phyloP scores from a whole-genome alignment of 2,888 invertebrate species.

The Tuta absoluta region DNA sequence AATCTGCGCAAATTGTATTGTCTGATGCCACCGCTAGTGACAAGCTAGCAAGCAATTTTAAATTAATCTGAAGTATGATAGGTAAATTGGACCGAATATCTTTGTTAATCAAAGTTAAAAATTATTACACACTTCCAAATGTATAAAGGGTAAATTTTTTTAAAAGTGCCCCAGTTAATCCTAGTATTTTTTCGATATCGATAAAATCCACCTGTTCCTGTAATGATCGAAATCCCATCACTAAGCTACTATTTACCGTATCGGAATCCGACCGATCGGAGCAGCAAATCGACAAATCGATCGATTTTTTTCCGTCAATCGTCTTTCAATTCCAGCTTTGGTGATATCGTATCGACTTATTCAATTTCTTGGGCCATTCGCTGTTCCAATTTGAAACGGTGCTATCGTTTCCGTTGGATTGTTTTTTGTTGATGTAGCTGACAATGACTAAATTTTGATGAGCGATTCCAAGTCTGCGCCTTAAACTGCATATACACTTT shows the following conservation, averaged over 20 bases:
- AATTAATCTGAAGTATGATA: too few relatives aligned
- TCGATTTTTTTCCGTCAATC: conserved; percentile 69
- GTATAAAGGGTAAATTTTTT: too few relatives aligned
- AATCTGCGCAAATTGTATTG: too few relatives aligned
- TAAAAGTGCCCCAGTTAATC: neutral
- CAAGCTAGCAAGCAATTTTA: too few relatives aligned
- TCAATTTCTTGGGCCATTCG: conserved; percentile 73
- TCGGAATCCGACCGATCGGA: conserved; percentile 52
- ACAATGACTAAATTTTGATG: neutral
- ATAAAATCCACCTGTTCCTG: conserved; percentile 6
- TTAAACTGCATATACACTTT: too few relatives aligned
- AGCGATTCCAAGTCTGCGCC: neutral
- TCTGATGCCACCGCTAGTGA: too few relatives aligned
- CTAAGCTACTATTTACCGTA: conserved; percentile 41
- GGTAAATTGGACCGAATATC: too few relatives aligned
- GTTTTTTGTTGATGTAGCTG: conserved; percentile 25
- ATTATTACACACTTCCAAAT: too few relatives aligned
- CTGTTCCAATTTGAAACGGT: conserved; percentile 70
- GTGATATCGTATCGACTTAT: conserved; percentile 74
- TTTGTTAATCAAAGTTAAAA: too few relatives aligned
- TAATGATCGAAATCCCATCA: neutral
- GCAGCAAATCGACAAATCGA: conserved; percentile 69
- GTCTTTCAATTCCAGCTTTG: conserved; percentile 75
- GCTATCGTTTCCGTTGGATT: conserved; percentile 69
- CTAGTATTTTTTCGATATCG: neutral